These are phyloP conservation scores for Vireo altiloquus DNA, from an alignment of 2,113 vertebrate species.

Conservation along the genomic window DNA sequence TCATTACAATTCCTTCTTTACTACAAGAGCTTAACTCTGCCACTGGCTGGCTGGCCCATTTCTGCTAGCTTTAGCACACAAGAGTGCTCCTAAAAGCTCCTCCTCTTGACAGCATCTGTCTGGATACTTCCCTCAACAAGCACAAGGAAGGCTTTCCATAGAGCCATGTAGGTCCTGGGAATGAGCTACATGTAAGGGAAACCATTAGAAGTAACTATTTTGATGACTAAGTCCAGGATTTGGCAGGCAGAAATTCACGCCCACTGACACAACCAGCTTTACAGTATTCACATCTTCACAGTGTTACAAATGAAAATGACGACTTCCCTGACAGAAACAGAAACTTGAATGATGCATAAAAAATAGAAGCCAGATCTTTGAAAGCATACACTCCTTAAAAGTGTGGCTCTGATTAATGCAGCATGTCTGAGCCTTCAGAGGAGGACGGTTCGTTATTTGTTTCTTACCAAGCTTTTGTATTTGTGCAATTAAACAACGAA, in stretches of 20 bases:
- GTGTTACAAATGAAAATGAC: background rate
- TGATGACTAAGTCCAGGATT: background rate
- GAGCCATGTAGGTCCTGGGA: background rate
- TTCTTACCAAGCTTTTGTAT: background rate
- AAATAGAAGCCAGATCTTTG: background rate
- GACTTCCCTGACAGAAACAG: background rate
- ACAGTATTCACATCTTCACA: background rate
- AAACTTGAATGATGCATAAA: background rate
- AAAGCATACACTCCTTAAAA: background rate
- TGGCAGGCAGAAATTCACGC: background rate
- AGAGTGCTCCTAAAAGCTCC: constrained; percentile 30
- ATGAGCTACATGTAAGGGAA: background rate
- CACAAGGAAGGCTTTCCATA: constrained; percentile 42
- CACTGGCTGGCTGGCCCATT: constrained; percentile 46
- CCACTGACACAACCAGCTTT: background rate
- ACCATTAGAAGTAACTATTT: background rate
- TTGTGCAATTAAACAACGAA: background rate
- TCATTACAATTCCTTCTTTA: constrained; percentile 28
- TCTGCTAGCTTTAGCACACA: constrained; percentile 39
- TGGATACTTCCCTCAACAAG: constrained; percentile 57
- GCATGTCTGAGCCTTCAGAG: background rate
- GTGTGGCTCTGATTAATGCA: background rate
- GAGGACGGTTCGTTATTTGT: background rate
- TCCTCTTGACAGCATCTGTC: constrained; percentile 71
- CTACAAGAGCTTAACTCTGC: constrained; percentile 56